A percentile compares a stretch with the other conserved stretches of the same genome.
These are phyloP conservation scores for Magallana angulata DNA, from an alignment of 1,140 invertebrate genomes.

Conservation along the genomic window DNA sequence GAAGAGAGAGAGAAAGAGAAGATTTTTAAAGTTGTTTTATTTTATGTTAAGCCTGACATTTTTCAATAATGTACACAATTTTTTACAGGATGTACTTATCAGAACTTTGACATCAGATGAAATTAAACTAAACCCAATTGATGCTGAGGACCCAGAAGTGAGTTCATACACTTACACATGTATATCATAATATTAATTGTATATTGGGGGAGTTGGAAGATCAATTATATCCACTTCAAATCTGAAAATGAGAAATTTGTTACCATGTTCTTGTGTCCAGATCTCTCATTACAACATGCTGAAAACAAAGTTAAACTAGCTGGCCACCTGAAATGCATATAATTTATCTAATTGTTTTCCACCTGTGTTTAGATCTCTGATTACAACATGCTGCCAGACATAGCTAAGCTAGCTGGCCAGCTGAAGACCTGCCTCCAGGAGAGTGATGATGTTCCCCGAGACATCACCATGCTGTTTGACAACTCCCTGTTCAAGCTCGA, in stretches of 20 bases:
- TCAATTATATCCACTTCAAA: neutral
- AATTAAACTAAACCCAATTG: slow-evolving; percentile 87
- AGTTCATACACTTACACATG: neutral
- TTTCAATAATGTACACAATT: neutral
- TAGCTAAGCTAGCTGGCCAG: slow-evolving; percentile 89
- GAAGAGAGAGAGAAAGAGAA: too few species aligned
- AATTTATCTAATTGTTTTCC: too few species aligned
- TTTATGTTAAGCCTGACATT: too few species aligned
- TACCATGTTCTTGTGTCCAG: neutral
- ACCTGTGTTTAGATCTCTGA: slow-evolving; percentile 89
- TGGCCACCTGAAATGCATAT: slow-evolving; percentile 84
- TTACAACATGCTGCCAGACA: slow-evolving; percentile 94
- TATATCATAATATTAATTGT: neutral
- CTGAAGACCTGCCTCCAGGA: slow-evolving; percentile 93
- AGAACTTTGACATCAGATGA: slow-evolving; percentile 88
- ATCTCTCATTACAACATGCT: slow-evolving; percentile 92
- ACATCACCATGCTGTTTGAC: slow-evolving; percentile 92
- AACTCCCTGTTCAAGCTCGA: slow-evolving; percentile 93
- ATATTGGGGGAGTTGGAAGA: neutral
- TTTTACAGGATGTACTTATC: slow-evolving; percentile 89
- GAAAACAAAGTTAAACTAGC: slow-evolving; percentile 91
- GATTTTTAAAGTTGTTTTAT: too few species aligned
- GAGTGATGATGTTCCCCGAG: slow-evolving; percentile 87
- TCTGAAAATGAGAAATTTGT: neutral
- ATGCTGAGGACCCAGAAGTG: slow-evolving; percentile 96